A percentile compares a stretch with the other conserved stretches of the same genome.
Conservation (phyloP, 1,140 invertebrate species). For the Scaptomyza montana region DNA sequence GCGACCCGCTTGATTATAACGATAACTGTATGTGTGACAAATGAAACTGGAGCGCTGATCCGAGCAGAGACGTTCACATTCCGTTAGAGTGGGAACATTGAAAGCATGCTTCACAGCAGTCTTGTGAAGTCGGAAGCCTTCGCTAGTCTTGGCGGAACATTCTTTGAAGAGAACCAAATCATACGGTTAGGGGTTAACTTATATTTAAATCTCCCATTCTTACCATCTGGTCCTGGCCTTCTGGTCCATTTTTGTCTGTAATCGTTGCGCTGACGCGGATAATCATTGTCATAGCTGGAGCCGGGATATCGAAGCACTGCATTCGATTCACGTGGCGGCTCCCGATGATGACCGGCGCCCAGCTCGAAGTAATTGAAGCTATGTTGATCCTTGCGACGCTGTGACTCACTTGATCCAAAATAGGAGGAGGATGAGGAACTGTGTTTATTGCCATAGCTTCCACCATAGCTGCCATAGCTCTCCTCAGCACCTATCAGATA, state of each 20-base stretch:
- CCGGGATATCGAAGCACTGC: conserved; percentile 74
- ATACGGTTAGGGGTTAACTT: too few species aligned
- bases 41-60: conserved; percentile 87
- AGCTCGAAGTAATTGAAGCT: conserved; percentile 82
- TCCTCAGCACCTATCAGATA: conserved; percentile 75
- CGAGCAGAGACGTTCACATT: conserved; percentile 90
- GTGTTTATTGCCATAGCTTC: conserved; percentile 82
- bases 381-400: conserved; percentile 73
- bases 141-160: conserved; percentile 89
- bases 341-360: conserved; percentile 44
- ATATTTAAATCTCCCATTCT: background rate
- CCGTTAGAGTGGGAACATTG: conserved; percentile 87
- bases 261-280: conserved; percentile 61
- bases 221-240: conserved; percentile 80
- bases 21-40: conserved; percentile 90
- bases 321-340: conserved; percentile 63
- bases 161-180: conserved; percentile 85
- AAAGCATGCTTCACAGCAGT: conserved; percentile 87
- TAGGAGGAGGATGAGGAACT: conserved; percentile 68
- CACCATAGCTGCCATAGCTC: conserved; percentile 82
- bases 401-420: conserved; percentile 71
- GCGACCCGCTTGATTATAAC: conserved; percentile 83
- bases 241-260: conserved; percentile 75
- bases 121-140: conserved; percentile 89
- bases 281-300: conserved; percentile 70